Evolutionary conservation across 1,140 invertebrate genomes (phyloP), one percentile per base, ranked within the genome.

Genomic region (Coenobita brevimanus): DNA sequence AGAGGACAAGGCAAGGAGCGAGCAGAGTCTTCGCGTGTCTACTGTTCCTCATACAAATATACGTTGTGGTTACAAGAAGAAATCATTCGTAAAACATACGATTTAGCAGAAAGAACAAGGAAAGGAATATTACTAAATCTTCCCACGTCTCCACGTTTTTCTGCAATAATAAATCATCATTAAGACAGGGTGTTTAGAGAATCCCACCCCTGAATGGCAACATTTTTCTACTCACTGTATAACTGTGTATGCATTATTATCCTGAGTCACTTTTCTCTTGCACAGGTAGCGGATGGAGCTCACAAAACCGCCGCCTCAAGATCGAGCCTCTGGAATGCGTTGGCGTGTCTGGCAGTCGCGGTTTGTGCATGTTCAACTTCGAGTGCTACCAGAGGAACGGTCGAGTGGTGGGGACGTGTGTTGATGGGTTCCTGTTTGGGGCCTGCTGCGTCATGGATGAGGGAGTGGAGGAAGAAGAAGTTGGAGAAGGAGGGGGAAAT

Each of bases 321-420:
- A 91, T 91, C 30, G 82, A 82, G 24, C 90, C 90, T 21, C 83
- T 75, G 76, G 54, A 41, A 6, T 91, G 91, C 81, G 91, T 46
- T 93, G 93, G 92, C 93, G 93, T 91, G 91, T 81, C 91, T 91
- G 89, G 91, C 92, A 84, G 93, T 91, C 90, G 91, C 91, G 94
- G 96, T n/a, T 95, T 97, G 91, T 98, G 97, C 92, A 98, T 98
- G 96, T 98, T 98, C 93, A 97, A 97, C 92, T 97, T 97, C 91
- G 97, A 98, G 92, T 98, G 97, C 92, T 94, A 94, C 10, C 95
- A 96, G 82, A 93, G 96, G 87, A 95, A 95, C 13, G 97, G 97
- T 2, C 94, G 96, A 91, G 96, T 98, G 0, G 96, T 98, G 0
- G 96, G 97, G 0, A 95, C 97, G 4, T 98, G 97, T 91, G 97